Conservation (phyloP, 2,888 invertebrate species). For the Sinelater perroti region DNA sequence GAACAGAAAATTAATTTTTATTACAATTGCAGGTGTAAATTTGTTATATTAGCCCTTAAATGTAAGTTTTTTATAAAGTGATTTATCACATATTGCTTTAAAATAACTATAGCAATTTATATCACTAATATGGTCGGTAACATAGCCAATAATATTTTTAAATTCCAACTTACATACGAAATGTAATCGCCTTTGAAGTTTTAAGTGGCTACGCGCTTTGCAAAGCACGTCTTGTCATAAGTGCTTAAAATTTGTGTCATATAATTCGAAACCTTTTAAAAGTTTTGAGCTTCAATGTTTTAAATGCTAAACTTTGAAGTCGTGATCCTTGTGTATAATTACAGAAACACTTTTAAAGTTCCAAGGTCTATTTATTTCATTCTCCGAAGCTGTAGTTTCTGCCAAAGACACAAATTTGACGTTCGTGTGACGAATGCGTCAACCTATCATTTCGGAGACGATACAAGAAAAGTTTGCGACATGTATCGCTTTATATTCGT, state of each 20-base stretch:
- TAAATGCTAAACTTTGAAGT: background rate
- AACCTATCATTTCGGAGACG: slow-evolving; percentile 13
- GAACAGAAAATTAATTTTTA: too few species aligned
- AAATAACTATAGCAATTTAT: too few species aligned
- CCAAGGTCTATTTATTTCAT: background rate
- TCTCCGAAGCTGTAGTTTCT: background rate
- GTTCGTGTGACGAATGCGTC: slow-evolving; percentile 7
- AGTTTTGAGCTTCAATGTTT: slow-evolving; percentile 10
- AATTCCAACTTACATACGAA: too few species aligned
- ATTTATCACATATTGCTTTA: too few species aligned
- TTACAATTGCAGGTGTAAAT: too few species aligned
- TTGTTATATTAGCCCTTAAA: too few species aligned
- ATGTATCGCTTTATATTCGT: slow-evolving; percentile 21
- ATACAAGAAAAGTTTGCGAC: slow-evolving; percentile 6
- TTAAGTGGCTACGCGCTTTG: slow-evolving; percentile 1
- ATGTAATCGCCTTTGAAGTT: background rate
- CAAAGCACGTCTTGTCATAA: slow-evolving; percentile 1
- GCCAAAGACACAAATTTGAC: slow-evolving; percentile 13
- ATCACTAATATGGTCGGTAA: too few species aligned
- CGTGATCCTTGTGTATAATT: slow-evolving; percentile 7
- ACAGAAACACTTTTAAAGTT: background rate
- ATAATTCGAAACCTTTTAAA: slow-evolving; percentile 15
- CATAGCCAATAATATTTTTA: too few species aligned
- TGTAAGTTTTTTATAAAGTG: too few species aligned
- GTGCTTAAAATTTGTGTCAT: background rate